These are phyloP conservation scores for Syrphus vitripennis DNA, from an alignment of 2,888 invertebrate species.

Conservation along the genomic window DNA sequence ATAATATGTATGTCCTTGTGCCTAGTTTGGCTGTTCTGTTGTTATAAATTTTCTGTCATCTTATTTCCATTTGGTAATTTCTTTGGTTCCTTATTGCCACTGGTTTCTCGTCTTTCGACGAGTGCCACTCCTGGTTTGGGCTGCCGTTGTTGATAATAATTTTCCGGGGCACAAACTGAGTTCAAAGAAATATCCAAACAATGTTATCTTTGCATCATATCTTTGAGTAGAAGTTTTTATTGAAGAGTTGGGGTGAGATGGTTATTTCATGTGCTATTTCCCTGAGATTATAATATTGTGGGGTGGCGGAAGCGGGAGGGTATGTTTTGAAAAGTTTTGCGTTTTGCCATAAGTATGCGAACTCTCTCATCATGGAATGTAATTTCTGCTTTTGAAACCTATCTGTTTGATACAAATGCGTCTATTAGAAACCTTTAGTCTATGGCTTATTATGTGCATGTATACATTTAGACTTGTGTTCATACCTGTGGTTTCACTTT, in stretches of 20 bases:
- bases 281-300: neutral
- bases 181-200: conserved; percentile 64
- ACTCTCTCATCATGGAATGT: conserved; percentile 29
- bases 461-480: neutral
- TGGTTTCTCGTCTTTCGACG: too few relatives aligned
- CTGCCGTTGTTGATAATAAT: conserved; percentile 38
- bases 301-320: neutral
- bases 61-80: conserved; percentile 67
- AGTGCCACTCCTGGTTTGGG: conserved; percentile 33
- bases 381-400: conserved; percentile 60
- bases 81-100: conserved; percentile 60
- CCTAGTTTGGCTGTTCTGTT: conserved; percentile 63
- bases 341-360: conserved; percentile 11
- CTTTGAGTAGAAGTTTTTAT: conserved; percentile 30
- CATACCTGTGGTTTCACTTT: conserved; percentile 48
- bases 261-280: neutral
- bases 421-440: conserved; percentile 16
- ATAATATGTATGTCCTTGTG: conserved; percentile 24
- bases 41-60: conserved; percentile 62
- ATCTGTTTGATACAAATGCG: conserved; percentile 11
- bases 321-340: conserved; percentile 23
- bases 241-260: conserved; percentile 5
- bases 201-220: conserved; percentile 64
- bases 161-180: conserved; percentile 48
- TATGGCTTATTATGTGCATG: neutral